Base-by-base conservation (phyloP, 2,888 invertebrate genomes). In the Portevinia maculata region DNA sequence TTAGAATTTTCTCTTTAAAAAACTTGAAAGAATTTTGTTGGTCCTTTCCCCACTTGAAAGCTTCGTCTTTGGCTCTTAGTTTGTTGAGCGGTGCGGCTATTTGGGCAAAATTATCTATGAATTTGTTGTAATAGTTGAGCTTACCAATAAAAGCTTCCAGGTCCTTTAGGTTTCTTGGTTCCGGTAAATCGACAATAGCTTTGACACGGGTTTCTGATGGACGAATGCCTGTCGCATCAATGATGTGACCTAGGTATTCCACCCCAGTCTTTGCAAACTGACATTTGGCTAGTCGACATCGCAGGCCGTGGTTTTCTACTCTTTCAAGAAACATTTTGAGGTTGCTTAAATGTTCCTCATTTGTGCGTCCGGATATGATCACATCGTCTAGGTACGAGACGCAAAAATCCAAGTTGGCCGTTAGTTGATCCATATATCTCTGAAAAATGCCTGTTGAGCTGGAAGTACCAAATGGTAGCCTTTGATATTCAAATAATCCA, bases 101-200 rank as follows among this genome's bases (percentile, higher is more conserved):
- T 46, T 53, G 24, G 0, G 81, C 73, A 41, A 71, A 69, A 48
- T 84, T 69, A n/a, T 60, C 48, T 2, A 84, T 65, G 46, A 84
- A 85, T 28, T 64, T 74, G 44, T 74, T 67, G 32, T 85, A 85
- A 39, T 75, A 84, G 28, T 84, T 84, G 50, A 87, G 83, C 3
- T 85, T 81, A 32, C 79, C 62, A 11, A 81, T 67, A 15, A 76
- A 81, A 4, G 62, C 62, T 50, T 74, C 55, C 21, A 79, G 28
- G 6, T 79, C 46, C 34, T 79, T 59, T 6, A 79, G 30, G 37
- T 79, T 59, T 17, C 32, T 24, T 30, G 67, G 73, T 37, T 37
- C 41, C 13, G 65, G 50, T 17, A 62, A 21, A 19, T 34, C 30
- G 15, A 5, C 19, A n/a, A 65, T 60, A 1, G 69, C 69, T 28